Base-by-base conservation (phyloP, 2,797 vertebrate species). In the Cephalopachus bancanus region DNA sequence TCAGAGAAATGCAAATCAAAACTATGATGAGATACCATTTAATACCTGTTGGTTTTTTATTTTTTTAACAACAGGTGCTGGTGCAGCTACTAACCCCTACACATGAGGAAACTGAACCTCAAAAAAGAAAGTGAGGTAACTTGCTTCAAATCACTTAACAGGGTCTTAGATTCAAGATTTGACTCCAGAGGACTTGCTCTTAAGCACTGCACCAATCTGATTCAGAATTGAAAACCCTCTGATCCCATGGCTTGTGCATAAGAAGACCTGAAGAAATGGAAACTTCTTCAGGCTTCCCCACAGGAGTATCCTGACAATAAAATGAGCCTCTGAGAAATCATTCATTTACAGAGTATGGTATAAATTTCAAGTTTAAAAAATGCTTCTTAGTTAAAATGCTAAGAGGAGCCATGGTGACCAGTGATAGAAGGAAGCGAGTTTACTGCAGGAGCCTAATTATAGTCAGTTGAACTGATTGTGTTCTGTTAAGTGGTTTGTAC, bases 311-410 rank as follows among this genome's bases (percentile, higher is more conserved):
- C 65, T 62, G 37, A 78, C 28, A 89, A 65, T 64, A 78, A 85
- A 81, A 51, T 30, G 12, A 14, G 44, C 22, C 92, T 86, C 55
- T 55, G 83, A 94, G 55, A 83, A 95, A 76, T 89, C 69, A n/a
- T n/a, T 92, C 64, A n/a, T 17, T 55, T 20, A 55, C 15, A 44
- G 33, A 92, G 33, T 80, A 67, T 51, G 37, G 28, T 53, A 19
- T n/a, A 79, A 81, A 37, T 55, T 87, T 87, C 69, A 83, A 69
- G 37, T 65, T 91, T 78, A 96, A 87, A 72, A 59, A 91, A 33
- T 55, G 15, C 57, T 85, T 88, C 69, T 60, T 81, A 67, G 17
- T 78, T 44, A 71, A 67, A 89, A 83, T 64, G 7, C 59, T 87
- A 22, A 49, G 64, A 44, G 30, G 69, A 93, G n/a, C 12, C 15